Evolutionary conservation across 2,113 vertebrate species (phyloP), one percentile per base, ranked within the genome.

Genomic region (Ancistrus triradiatus): DNA sequence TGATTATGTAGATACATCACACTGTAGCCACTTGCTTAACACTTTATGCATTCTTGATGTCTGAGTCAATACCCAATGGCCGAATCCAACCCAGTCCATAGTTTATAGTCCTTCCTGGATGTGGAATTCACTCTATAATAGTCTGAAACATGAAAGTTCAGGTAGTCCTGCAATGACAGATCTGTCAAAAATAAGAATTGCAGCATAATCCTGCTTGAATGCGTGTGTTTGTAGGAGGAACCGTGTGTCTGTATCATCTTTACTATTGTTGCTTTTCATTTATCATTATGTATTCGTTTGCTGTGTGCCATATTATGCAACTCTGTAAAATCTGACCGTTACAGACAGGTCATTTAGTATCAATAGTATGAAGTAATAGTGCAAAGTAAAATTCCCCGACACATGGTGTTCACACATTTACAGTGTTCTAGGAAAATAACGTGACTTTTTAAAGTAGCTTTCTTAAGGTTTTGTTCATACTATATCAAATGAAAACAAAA

Each of bases 241-340:
- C 2, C 50, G 46, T 46, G 46, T 68, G 70, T 48, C 55, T 21
- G 48, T 19, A 49, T 43, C 33, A 43, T 63, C n/a, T n/a, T n/a
- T n/a, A n/a, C n/a, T n/a, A n/a, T 25, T 60, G 8, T 42, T 47
- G 40, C 47, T 66, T 46, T 59, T 47, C 22, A 11, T 51, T 43
- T 49, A 49, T 53, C 61, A 59, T 61, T 42, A 56, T 68, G 22
- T 63, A 48, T 63, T 58, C 10, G 40, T 35, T 66, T 61, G 25
- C 69, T 11, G 24, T 67, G 33, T 44, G 44, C 22, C 22, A 59
- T 53, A n/a, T 53, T 19, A 71, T 43, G 24, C 31, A 27, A 62
- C 19, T 42, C 38, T 61, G 49, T 19, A n/a, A n/a, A n/a, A n/a
- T n/a, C n/a, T n/a, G n/a, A 50, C 46, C 56, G 4, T 40, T 43